Conservation (phyloP, 2,113 vertebrate genomes). For the Piaya cayana region DNA sequence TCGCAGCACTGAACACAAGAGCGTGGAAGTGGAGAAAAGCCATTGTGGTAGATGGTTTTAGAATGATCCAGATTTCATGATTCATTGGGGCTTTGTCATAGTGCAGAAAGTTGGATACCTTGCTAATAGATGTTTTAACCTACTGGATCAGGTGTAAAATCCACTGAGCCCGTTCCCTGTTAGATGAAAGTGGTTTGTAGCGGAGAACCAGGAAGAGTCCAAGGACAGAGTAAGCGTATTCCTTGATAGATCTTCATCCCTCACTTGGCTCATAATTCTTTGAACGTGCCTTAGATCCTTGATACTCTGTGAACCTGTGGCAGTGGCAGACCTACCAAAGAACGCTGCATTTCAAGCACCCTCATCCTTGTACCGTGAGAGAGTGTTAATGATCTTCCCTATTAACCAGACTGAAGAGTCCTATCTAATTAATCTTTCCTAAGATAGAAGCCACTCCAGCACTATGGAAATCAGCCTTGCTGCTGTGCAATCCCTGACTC, state of each 20-base stretch:
- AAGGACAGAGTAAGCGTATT: not conserved
- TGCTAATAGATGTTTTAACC: not conserved
- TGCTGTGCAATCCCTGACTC: not conserved
- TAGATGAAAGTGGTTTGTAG: not conserved
- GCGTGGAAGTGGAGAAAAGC: not conserved
- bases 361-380: not conserved
- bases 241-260: not conserved
- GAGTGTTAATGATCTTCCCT: not conserved
- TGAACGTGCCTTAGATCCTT: not conserved
- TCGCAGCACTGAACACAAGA: accelerated
- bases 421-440: not conserved
- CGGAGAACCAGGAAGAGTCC: not conserved
- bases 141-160: not conserved
- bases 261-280: not conserved
- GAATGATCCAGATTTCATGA: not conserved
- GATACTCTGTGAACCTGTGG: not conserved
- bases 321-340: not conserved
- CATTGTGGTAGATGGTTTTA: not conserved
- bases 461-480: not conserved
- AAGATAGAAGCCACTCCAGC: not conserved
- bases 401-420: not conserved
- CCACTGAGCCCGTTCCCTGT: not conserved
- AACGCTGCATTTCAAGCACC: not conserved
- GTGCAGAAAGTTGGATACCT: not conserved
- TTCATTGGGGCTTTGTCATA: not conserved